phyloP scores from a whole-genome alignment of 2,797 vertebrate species.

The Heteromormyrus szaboi region DNA sequence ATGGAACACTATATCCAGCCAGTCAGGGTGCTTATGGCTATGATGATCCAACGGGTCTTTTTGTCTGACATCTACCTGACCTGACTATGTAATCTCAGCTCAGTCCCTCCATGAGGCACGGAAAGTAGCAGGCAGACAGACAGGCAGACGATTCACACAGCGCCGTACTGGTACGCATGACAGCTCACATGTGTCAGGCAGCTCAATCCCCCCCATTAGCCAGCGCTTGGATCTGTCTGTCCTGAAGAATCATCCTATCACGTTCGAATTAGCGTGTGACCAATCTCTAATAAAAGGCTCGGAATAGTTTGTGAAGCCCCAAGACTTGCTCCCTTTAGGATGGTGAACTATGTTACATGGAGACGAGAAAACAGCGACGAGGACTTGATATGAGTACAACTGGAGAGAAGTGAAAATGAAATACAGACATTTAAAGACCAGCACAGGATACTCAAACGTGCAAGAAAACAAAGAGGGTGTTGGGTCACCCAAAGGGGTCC shows the following conservation, averaged over 20 bases:
- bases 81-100: not conserved
- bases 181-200: not conserved
- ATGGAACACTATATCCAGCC: not conserved
- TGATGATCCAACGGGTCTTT: not conserved
- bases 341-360: not conserved
- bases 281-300: not conserved
- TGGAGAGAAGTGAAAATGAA: not conserved
- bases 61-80: not conserved
- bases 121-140: not conserved
- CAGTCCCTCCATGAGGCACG: not conserved
- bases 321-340: not conserved
- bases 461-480: not conserved
- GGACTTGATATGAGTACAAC: not conserved
- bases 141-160: not conserved
- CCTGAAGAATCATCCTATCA: not conserved
- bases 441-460: not conserved
- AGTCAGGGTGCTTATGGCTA: not conserved
- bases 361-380: not conserved
- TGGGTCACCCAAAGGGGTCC: not conserved
- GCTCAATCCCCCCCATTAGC: not conserved
- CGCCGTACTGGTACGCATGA: not conserved
- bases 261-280: not conserved
- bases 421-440: not conserved
- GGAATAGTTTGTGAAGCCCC: not conserved
- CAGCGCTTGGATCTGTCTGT: not conserved